Evolutionary conservation across 2,797 vertebrate genomes (phyloP).

Genomic region (Notoglanidium macrostoma): DNA sequence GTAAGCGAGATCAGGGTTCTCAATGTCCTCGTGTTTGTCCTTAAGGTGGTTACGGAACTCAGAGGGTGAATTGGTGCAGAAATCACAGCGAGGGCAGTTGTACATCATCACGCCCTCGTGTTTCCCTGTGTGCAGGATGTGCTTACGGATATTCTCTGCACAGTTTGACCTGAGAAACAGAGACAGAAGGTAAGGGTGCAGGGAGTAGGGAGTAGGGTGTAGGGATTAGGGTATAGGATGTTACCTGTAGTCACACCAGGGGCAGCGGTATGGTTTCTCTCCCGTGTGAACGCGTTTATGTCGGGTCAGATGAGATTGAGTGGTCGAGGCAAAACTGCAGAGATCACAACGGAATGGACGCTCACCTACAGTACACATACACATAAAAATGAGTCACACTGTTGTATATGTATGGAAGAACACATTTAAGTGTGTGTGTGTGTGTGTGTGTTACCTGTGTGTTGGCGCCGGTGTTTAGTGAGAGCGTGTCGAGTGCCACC

Average conservation of each 20-base stretch:
- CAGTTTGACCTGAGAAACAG: conserved; percentile 88
- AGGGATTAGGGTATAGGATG: conserved; percentile 53
- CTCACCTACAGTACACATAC: conserved; percentile 79
- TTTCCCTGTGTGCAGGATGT: conserved; percentile 96
- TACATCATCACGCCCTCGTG: conserved; percentile 99
- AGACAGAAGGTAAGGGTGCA: neutral
- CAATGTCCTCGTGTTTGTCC: conserved; percentile 89
- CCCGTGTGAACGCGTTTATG: conserved; percentile 97
- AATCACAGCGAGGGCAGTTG: conserved; percentile 94
- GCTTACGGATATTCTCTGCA: conserved; percentile 98
- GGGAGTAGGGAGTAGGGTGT: neutral
- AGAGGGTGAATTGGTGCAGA: conserved; percentile 90
- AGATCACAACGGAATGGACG: conserved; percentile 96
- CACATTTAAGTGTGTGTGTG: conserved; percentile 21
- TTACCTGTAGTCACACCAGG: conserved; percentile 99
- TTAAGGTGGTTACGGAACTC: conserved; percentile 98
- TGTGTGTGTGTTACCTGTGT: conserved; percentile 83
- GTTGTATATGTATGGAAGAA: neutral
- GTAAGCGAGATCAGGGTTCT: conserved; percentile 97
- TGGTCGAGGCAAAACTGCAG: conserved; percentile 96
- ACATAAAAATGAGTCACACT: neutral
- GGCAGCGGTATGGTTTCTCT: conserved; percentile 97
- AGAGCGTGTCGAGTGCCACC: conserved; percentile 96
- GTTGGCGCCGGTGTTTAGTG: conserved; percentile 95
- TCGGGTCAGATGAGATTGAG: conserved; percentile 94